These are phyloP conservation scores for Deroptyus accipitrinus DNA, from an alignment of 2,113 vertebrate genomes.

Conservation along the genomic window DNA sequence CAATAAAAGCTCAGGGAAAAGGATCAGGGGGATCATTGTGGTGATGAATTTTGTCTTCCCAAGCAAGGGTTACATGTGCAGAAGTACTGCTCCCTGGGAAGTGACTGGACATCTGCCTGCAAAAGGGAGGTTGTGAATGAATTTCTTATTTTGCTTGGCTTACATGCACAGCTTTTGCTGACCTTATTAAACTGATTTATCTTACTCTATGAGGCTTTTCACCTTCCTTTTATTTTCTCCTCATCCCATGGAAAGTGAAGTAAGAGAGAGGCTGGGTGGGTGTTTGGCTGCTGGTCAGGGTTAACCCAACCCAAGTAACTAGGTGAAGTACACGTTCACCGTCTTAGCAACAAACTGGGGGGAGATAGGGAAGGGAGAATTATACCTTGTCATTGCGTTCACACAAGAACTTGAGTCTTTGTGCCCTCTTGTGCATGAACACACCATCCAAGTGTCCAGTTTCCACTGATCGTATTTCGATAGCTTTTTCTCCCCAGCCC, in stretches of 20 bases:
- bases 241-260: background rate
- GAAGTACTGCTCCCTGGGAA: background rate
- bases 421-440: constrained; percentile 99
- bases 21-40: rapidly evolving
- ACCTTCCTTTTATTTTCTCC: background rate
- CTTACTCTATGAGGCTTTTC: background rate
- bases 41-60: background rate
- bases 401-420: constrained; percentile 97
- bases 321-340: rapidly evolving
- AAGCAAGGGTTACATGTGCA: background rate
- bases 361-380: background rate
- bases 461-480: constrained; percentile 97
- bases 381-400: constrained; percentile 98
- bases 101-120: background rate
- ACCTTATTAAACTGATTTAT: background rate
- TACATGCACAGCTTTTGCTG: background rate
- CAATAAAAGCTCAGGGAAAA: background rate
- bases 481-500: constrained; percentile 99
- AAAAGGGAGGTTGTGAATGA: background rate
- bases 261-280: background rate
- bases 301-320: background rate
- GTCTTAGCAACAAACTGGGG: background rate
- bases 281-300: background rate
- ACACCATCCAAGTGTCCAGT: constrained; percentile 97
- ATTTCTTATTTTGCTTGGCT: background rate